phyloP scores from a whole-genome alignment of 2,113 vertebrate genomes.

The Indicator indicator region DNA sequence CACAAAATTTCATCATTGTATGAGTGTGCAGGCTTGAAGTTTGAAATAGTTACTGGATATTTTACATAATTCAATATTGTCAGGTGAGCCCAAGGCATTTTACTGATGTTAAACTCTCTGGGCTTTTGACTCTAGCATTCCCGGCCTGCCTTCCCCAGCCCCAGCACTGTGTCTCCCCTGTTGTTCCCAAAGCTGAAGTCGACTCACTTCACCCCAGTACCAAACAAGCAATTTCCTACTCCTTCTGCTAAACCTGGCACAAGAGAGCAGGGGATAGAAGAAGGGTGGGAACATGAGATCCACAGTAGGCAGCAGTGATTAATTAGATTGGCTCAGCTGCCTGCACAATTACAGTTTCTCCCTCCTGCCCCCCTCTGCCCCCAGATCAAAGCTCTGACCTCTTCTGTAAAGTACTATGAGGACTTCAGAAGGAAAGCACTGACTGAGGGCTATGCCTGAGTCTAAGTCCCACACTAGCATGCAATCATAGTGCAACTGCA shows the following conservation, averaged over 20 bases:
- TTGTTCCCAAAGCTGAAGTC: background rate
- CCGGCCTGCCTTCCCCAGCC: background rate
- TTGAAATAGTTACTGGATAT: background rate
- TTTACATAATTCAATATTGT: background rate
- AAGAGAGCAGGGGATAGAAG: background rate
- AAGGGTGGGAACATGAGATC: background rate
- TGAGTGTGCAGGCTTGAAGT: background rate
- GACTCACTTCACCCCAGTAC: accelerated
- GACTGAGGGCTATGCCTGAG: background rate
- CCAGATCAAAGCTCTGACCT: background rate
- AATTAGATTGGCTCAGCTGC: background rate
- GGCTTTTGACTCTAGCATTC: background rate
- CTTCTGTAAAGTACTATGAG: background rate
- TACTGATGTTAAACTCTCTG: too few relatives aligned
- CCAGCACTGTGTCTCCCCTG: accelerated
- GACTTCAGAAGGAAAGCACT: background rate
- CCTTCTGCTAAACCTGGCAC: background rate
- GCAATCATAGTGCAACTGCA: background rate
- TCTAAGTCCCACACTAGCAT: background rate
- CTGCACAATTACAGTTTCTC: background rate
- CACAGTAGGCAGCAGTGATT: background rate
- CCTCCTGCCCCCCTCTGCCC: background rate
- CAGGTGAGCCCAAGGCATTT: background rate
- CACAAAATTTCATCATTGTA: background rate
- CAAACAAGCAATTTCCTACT: background rate